Conservation (phyloP, 2,113 vertebrate genomes). For the Alosa alosa region DNA sequence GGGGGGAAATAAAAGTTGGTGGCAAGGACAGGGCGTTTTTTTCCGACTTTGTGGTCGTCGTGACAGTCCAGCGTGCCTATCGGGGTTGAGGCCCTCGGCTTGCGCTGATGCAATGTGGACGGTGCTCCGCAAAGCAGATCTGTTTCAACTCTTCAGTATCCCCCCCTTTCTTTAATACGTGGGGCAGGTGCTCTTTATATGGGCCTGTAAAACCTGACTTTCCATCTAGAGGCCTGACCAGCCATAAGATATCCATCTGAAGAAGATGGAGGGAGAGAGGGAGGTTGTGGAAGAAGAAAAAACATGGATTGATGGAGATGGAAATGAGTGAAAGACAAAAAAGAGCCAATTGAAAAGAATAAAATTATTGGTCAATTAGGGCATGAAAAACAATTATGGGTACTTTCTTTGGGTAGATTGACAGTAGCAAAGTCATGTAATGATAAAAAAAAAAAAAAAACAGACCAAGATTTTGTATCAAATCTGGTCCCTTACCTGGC, state of each 20-base stretch:
- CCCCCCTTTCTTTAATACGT: conserved; percentile 35
- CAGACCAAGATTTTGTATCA: background rate
- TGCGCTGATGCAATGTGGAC: conserved; percentile 33
- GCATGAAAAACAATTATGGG: background rate
- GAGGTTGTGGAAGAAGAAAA: background rate
- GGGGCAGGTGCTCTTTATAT: conserved; percentile 59
- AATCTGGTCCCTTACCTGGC: background rate
- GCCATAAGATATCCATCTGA: conserved; percentile 25
- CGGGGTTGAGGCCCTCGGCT: conserved; percentile 24
- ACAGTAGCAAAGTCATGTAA: background rate
- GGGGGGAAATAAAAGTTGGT: background rate
- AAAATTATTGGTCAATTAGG: background rate
- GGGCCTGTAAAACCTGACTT: conserved; percentile 53
- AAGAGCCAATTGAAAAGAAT: background rate
- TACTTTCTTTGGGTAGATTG: too few relatives aligned
- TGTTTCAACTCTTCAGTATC: conserved; percentile 36
- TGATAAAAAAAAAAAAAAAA: background rate
- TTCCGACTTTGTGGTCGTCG: background rate
- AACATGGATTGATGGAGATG: conserved; percentile 13
- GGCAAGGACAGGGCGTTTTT: background rate
- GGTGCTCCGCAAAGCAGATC: conserved; percentile 34
- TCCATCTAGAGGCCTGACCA: conserved; percentile 31
- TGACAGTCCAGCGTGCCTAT: background rate
- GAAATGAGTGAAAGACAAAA: conserved; percentile 23
- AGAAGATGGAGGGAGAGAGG: conserved; percentile 15